A percentile compares a stretch with the other conserved stretches of the same genome.
Conservation (phyloP, 2,797 vertebrate species). For the Harpagifer antarcticus region DNA sequence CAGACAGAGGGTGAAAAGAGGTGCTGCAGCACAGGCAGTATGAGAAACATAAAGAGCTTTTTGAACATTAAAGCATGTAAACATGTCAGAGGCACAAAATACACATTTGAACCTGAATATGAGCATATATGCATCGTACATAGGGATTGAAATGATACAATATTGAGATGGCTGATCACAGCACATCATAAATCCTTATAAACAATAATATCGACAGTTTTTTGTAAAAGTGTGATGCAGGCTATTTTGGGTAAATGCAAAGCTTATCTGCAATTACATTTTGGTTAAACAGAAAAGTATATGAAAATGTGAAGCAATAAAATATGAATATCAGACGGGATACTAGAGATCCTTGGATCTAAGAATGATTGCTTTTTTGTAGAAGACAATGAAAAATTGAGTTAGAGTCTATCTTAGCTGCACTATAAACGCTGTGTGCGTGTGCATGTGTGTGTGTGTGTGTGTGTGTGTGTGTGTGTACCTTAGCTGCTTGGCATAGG, state of each 20-base stretch:
- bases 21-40: too few species aligned
- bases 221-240: neutral
- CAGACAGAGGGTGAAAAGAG: too few species aligned
- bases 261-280: neutral
- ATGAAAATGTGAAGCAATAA: neutral
- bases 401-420: neutral
- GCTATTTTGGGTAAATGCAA: neutral
- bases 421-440: neutral
- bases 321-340: neutral
- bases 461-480: slow-evolving; percentile 62
- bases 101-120: too few species aligned
- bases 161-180: too few species aligned
- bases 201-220: too few species aligned
- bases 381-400: neutral
- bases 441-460: neutral
- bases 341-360: neutral
- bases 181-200: neutral
- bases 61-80: too few species aligned
- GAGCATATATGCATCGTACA: neutral
- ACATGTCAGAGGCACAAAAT: too few species aligned
- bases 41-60: too few species aligned
- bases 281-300: too few species aligned
- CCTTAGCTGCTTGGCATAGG: slow-evolving; percentile 98
- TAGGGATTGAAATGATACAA: too few species aligned
- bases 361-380: neutral